Evolutionary conservation across 2,888 invertebrate genomes (phyloP).

Genomic region (Nematopogon swammerdamellus): DNA sequence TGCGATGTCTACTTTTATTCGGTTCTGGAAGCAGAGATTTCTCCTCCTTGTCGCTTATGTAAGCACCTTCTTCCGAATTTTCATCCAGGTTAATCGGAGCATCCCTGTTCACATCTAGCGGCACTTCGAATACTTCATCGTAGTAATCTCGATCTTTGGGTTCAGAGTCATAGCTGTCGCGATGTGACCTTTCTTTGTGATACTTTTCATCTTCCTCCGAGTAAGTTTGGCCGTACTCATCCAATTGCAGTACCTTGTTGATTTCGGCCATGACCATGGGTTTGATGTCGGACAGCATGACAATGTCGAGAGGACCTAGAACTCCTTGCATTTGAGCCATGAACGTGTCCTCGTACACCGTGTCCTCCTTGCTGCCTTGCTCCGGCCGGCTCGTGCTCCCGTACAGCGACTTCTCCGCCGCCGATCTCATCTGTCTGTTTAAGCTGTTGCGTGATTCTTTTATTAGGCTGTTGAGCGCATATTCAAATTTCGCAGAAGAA

Average conservation of each 20-base stretch:
- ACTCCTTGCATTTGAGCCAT: slow-evolving; percentile 65
- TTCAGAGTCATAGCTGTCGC: background rate
- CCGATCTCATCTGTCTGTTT: slow-evolving; percentile 39
- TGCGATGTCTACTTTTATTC: background rate
- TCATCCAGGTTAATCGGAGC: background rate
- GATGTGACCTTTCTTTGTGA: background rate
- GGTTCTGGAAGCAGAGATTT: background rate
- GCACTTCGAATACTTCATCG: slow-evolving; percentile 1
- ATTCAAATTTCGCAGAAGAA: slow-evolving; percentile 50
- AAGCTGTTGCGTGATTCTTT: slow-evolving; percentile 49
- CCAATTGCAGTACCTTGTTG: slow-evolving; percentile 50
- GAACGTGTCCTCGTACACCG: slow-evolving; percentile 72
- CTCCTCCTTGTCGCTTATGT: background rate
- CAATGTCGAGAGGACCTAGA: slow-evolving; percentile 54
- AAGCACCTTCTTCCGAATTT: background rate
- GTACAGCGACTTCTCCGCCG: slow-evolving; percentile 43
- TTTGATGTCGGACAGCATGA: slow-evolving; percentile 55
- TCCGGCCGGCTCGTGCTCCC: slow-evolving; percentile 39
- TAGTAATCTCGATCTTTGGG: background rate
- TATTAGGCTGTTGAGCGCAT: slow-evolving; percentile 45
- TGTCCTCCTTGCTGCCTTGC: slow-evolving; percentile 59
- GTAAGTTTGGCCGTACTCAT: slow-evolving; percentile 26
- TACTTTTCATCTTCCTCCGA: slow-evolving; percentile 2
- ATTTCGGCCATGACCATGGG: slow-evolving; percentile 59
- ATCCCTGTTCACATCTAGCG: background rate